Evolutionary conservation across 2,113 vertebrate genomes (phyloP).

Genomic region (Triplophysa dalaica): DNA sequence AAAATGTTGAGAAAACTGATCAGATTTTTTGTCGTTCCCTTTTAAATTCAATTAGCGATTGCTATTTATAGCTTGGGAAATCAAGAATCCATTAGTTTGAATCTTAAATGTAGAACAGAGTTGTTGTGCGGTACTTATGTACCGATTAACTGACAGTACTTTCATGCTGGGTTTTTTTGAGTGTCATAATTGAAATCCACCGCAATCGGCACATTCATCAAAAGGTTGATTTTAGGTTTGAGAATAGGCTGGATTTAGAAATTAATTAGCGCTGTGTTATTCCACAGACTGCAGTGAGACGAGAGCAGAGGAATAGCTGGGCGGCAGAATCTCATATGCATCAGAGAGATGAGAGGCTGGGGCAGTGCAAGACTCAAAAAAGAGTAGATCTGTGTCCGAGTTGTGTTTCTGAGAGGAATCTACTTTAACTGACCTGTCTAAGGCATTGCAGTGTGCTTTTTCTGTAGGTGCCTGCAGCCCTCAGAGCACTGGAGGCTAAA

Average conservation of each 20-base stretch:
- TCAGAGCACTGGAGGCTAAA: background rate
- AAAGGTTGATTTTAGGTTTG: slow-evolving; percentile 50
- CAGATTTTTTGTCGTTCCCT: slow-evolving; percentile 11
- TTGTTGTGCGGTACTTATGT: slow-evolving; percentile 32
- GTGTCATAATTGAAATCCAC: slow-evolving; percentile 56
- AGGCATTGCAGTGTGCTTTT: slow-evolving; percentile 17
- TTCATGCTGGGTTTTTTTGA: slow-evolving; percentile 31
- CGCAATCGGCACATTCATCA: slow-evolving; percentile 58
- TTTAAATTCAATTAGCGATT: slow-evolving; percentile 26
- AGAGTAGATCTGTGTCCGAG: background rate
- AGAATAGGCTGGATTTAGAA: slow-evolving; percentile 61
- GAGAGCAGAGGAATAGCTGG: slow-evolving; percentile 25
- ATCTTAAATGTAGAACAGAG: slow-evolving; percentile 43
- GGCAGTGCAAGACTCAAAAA: slow-evolving; percentile 5
- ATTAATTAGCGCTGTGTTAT: slow-evolving; percentile 59
- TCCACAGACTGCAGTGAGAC: slow-evolving; percentile 35
- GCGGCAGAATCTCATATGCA: slow-evolving; percentile 16
- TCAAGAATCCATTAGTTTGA: slow-evolving; percentile 48
- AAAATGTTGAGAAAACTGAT: slow-evolving; percentile 1
- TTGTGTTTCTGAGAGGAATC: slow-evolving; percentile 22
- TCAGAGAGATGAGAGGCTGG: background rate
- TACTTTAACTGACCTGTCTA: slow-evolving; percentile 24
- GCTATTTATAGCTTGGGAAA: slow-evolving; percentile 45
- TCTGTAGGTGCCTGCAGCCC: background rate
- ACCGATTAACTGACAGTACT: slow-evolving; percentile 48